phyloP scores from a whole-genome alignment of 2,113 vertebrate species.

The Oreochromis aureus region DNA sequence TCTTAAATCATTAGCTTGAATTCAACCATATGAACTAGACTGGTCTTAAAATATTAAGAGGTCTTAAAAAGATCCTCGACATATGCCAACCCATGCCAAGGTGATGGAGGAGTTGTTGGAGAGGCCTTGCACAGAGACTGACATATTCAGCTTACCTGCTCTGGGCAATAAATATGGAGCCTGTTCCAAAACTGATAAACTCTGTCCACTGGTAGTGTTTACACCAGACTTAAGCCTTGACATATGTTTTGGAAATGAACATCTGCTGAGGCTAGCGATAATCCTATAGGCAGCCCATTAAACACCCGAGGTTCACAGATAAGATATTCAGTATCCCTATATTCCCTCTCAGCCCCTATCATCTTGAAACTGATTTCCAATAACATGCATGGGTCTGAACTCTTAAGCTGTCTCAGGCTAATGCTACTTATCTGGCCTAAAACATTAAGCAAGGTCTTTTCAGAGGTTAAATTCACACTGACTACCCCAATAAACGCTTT shows the following conservation, averaged over 20 bases:
- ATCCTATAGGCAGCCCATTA: constrained; percentile 70
- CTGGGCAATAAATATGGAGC: constrained; percentile 44
- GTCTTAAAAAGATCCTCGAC: neutral
- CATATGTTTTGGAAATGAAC: constrained; percentile 72
- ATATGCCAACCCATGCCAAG: constrained; percentile 12
- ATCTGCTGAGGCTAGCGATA: constrained; percentile 65
- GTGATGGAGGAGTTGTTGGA: constrained; percentile 20
- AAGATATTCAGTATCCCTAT: constrained; percentile 56
- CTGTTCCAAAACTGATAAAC: constrained; percentile 68
- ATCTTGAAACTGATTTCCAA: constrained; percentile 61
- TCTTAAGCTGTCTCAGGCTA: constrained; percentile 55
- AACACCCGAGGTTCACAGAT: constrained; percentile 62
- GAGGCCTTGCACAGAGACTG: constrained; percentile 9
- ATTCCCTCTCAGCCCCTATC: constrained; percentile 38
- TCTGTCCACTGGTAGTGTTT: constrained; percentile 67
- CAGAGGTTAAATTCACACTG: constrained; percentile 41
- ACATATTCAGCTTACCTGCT: constrained; percentile 52
- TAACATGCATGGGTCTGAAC: constrained; percentile 49
- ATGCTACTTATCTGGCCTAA: constrained; percentile 68
- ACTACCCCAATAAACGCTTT: constrained; percentile 44
- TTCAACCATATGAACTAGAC: neutral
- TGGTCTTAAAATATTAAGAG: neutral
- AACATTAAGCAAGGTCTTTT: constrained; percentile 64
- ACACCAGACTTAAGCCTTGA: constrained; percentile 66
- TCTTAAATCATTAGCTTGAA: neutral